phyloP scores from a whole-genome alignment of 2,888 invertebrate species.

The Mythimna impura region DNA sequence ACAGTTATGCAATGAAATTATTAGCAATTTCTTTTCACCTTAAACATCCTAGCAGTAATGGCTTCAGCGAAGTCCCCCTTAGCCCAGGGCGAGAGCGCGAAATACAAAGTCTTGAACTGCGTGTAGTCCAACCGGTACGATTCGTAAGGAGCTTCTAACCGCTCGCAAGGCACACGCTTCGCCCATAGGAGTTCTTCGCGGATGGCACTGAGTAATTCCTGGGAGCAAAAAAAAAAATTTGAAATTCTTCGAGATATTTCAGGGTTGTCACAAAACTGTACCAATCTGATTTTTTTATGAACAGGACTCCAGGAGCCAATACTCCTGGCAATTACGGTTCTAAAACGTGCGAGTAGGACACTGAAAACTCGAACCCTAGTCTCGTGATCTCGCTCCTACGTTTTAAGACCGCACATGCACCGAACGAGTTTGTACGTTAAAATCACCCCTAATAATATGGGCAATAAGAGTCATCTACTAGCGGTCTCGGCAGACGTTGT shows the following conservation, averaged over 20 bases:
- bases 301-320: too few relatives aligned
- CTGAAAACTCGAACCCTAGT: too few relatives aligned
- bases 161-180: constrained; percentile 92
- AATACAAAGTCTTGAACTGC: constrained; percentile 96
- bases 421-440: too few relatives aligned
- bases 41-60: constrained; percentile 96
- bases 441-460: too few relatives aligned
- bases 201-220: constrained; percentile 91
- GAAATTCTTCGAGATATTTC: not conserved
- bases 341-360: not conserved
- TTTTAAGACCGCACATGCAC: too few relatives aligned
- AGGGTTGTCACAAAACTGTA: too few relatives aligned
- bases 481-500: too few relatives aligned
- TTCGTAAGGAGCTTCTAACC: constrained; percentile 95
- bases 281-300: too few relatives aligned
- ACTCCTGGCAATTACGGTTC: not conserved
- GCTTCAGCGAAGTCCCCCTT: constrained; percentile 94
- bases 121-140: constrained; percentile 97
- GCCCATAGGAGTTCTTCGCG: constrained; percentile 95
- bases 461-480: too few relatives aligned
- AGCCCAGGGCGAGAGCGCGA: constrained; percentile 97
- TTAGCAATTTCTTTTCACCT: constrained; percentile 88
- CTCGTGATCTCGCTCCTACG: not conserved
- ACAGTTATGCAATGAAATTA: not conserved
- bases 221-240: constrained; percentile 36